Conservation (phyloP, 2,797 vertebrate genomes). For the Pogoniulus pusillus region DNA sequence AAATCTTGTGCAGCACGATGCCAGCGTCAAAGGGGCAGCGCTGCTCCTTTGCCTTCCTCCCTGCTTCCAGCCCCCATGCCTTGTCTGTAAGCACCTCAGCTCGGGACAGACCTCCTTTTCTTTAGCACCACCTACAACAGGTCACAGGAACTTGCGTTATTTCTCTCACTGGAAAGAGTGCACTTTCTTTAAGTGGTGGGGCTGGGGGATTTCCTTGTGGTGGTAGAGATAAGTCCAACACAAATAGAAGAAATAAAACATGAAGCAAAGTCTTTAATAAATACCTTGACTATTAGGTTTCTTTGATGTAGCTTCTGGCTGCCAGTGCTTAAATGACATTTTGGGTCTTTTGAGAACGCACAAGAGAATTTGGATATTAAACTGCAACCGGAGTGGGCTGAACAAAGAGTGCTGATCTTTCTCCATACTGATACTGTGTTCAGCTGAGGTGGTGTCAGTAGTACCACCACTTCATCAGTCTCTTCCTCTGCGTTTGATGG, state of each 20-base stretch:
- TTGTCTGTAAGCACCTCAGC: not conserved
- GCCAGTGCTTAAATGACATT: not conserved
- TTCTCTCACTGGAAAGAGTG: not conserved
- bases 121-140: not conserved
- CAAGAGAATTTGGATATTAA: not conserved
- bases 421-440: not conserved
- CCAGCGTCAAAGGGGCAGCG: not conserved
- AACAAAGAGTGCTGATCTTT: not conserved
- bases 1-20: not conserved
- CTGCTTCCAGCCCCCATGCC: not conserved
- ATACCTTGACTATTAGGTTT: not conserved
- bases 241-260: not conserved
- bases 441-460: not conserved
- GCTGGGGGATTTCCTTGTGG: not conserved
- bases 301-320: not conserved
- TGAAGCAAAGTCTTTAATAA: not conserved
- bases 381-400: not conserved
- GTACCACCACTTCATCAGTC: not conserved
- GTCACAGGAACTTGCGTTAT: not conserved
- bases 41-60: not conserved
- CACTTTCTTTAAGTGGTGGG: not conserved
- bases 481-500: not conserved
- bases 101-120: not conserved
- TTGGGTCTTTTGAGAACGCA: not conserved
- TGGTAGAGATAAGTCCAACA: not conserved